Conservation (phyloP, 2,797 vertebrate genomes). For the Natrix natrix region DNA sequence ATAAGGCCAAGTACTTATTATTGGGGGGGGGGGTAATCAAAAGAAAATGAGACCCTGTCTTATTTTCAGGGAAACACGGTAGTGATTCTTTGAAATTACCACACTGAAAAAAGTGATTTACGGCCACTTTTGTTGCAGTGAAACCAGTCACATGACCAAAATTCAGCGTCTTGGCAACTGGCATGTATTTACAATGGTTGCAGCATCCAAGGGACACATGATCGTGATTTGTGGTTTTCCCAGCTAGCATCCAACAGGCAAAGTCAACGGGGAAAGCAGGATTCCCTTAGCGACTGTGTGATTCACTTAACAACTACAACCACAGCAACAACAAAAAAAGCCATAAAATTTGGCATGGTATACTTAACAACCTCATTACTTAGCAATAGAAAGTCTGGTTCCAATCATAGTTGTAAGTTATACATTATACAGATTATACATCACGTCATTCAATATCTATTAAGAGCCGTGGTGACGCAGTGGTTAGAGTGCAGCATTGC, state of each 20-base stretch:
- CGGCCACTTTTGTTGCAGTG: neutral
- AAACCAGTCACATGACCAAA: neutral
- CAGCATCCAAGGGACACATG: neutral
- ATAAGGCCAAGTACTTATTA: no score
- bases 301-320: neutral
- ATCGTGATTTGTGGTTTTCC: neutral
- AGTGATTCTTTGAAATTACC: neutral
- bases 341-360: neutral
- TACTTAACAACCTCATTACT: neutral
- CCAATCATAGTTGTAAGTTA: neutral
- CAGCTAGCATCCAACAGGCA: neutral
- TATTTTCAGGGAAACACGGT: no score
- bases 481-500: no score
- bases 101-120: neutral
- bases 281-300: neutral
- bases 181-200: neutral
- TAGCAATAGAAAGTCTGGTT: neutral
- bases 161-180: neutral
- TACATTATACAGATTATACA: no score
- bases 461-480: neutral
- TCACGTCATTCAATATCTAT: neutral
- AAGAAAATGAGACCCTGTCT: no score
- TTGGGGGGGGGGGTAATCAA: no score
- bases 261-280: neutral
- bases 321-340: neutral